Percentiles rank a stretch among this genome's conserved stretches.
Conservation (phyloP, 2,888 invertebrate genomes). For the Syrista parreyssii region DNA sequence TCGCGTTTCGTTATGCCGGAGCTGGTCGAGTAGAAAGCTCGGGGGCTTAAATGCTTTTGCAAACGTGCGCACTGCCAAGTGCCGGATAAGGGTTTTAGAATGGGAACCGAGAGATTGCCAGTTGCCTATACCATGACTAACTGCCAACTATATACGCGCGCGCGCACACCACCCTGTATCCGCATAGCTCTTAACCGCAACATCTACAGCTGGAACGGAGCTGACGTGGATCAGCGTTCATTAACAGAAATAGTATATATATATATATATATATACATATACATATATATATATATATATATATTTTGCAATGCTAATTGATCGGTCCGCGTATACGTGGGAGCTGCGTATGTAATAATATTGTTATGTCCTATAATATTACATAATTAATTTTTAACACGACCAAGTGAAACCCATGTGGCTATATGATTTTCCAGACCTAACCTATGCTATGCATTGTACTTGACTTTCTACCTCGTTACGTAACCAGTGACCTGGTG, state of each 20-base stretch:
- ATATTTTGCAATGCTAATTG: too few species aligned
- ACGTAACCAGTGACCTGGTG: background rate
- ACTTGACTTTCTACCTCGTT: background rate
- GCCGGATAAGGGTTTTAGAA: background rate
- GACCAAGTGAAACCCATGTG: background rate
- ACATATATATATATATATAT: too few species aligned
- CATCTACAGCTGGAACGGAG: background rate
- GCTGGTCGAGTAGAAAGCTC: background rate
- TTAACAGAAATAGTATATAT: background rate
- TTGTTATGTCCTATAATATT: background rate
- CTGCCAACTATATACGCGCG: too few species aligned
- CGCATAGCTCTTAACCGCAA: background rate
- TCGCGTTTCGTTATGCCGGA: background rate
- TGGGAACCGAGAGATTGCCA: background rate
- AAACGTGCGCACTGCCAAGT: background rate
- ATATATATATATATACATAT: too few species aligned
- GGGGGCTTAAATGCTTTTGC: background rate
- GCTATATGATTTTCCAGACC: background rate
- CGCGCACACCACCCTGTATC: too few species aligned
- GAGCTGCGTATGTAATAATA: background rate
- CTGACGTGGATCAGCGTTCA: background rate
- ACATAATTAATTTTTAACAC: too few species aligned
- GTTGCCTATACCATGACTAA: background rate
- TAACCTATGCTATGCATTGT: background rate
- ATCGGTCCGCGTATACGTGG: background rate